phyloP scores from a whole-genome alignment of 1,140 invertebrate genomes.

The Tachypleus tridentatus region DNA sequence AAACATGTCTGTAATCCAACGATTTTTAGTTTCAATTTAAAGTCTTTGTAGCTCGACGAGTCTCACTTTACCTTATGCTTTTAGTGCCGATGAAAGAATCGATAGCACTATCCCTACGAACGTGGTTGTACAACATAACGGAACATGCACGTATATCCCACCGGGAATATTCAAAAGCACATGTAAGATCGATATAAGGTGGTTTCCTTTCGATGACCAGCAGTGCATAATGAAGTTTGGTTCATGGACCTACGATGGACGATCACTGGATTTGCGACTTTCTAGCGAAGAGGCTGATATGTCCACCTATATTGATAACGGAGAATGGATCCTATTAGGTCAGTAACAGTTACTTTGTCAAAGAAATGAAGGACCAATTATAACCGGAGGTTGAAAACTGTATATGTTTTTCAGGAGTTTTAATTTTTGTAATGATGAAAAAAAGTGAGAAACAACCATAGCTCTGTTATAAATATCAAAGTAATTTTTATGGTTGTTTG shows the following conservation, averaged over 20 bases:
- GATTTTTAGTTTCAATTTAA: no score
- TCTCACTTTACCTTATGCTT: constrained; percentile 18
- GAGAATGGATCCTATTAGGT: constrained; percentile 98
- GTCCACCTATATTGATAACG: constrained; percentile 90
- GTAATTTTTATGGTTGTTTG: no score
- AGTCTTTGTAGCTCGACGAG: no score
- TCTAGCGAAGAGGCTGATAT: constrained; percentile 81
- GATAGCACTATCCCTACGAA: constrained; percentile 96
- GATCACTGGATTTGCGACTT: constrained; percentile 81
- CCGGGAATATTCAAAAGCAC: constrained; percentile 98
- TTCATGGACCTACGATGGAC: constrained; percentile 92
- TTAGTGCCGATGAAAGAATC: constrained; percentile 93
- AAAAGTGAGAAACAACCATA: no score
- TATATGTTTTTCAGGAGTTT: no score
- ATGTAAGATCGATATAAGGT: constrained; percentile 98
- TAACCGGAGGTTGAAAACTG: no score
- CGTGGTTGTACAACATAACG: constrained; percentile 88
- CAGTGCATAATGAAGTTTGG: constrained; percentile 96
- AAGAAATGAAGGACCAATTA: no score
- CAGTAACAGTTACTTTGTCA: constrained; percentile 30
- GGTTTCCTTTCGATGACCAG: constrained; percentile 99
- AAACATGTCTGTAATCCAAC: no score
- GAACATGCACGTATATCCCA: constrained; percentile 90
- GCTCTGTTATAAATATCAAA: no score
- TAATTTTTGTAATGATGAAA: no score